phyloP scores from a whole-genome alignment of 2,113 vertebrate species.

The Alethe castanea region DNA sequence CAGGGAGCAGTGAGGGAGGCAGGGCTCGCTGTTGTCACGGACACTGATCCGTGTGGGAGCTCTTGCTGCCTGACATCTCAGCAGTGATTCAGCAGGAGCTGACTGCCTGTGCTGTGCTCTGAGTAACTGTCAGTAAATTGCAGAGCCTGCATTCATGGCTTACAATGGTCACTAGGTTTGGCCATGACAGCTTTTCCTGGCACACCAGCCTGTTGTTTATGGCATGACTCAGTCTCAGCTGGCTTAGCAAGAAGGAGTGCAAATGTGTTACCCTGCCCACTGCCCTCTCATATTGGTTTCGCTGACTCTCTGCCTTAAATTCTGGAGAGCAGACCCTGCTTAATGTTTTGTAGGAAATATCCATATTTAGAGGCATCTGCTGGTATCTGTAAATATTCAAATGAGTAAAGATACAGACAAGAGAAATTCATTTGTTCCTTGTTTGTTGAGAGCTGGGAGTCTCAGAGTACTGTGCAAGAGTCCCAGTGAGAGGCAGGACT shows the following conservation, averaged over 20 bases:
- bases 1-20: not conserved
- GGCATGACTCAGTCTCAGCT: conserved; percentile 52
- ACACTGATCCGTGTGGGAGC: not conserved
- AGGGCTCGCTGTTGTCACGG: fast-evolving
- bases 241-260: conserved; percentile 13
- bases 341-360: not conserved
- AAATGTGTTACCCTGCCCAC: not conserved
- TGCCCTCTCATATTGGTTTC: not conserved
- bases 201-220: conserved; percentile 28
- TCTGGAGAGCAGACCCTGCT: not conserved
- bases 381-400: not conserved
- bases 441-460: not conserved
- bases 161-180: conserved; percentile 8
- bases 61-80: not conserved
- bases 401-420: not conserved
- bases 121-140: not conserved
- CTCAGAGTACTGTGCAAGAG: not conserved
- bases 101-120: not conserved
- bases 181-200: conserved; percentile 50
- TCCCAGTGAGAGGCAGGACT: not conserved
- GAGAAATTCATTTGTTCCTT: not conserved
- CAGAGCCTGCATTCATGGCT: not conserved
- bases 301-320: not conserved
- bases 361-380: not conserved
- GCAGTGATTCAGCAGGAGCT: conserved; percentile 39